Conservation (phyloP, 2,797 vertebrate genomes). For the Amblyraja radiata region DNA sequence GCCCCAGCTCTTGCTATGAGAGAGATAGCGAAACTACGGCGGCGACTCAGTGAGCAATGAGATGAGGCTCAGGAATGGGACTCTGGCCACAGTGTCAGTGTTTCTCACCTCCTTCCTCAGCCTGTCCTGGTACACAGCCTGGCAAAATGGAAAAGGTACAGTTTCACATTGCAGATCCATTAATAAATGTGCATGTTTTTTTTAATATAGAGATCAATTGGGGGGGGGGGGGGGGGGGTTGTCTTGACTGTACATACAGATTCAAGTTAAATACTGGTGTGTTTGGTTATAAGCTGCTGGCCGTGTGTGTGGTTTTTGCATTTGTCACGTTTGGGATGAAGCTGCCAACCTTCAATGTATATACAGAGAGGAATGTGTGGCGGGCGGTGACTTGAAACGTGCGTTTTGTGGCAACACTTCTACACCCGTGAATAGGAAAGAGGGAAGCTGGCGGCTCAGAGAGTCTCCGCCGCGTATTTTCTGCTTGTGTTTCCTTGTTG, state of each 20-base stretch:
- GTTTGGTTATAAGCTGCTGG: not conserved
- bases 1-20: slow-evolving; percentile 31
- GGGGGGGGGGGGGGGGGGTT: too few species aligned
- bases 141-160: slow-evolving; percentile 98
- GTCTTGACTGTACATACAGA: not conserved
- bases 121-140: slow-evolving; percentile 94
- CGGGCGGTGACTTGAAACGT: not conserved
- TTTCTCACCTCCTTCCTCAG: slow-evolving; percentile 96
- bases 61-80: slow-evolving; percentile 99
- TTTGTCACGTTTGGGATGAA: not conserved
- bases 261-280: not conserved
- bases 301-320: not conserved
- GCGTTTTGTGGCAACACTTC: not conserved
- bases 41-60: slow-evolving; percentile 77
- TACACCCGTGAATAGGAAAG: not conserved
- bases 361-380: too few species aligned
- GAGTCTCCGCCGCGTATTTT: not conserved
- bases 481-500: too few species aligned
- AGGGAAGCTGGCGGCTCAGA: not conserved
- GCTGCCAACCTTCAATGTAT: not conserved
- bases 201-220: too few species aligned
- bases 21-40: slow-evolving; percentile 61
- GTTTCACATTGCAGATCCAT: not conserved
- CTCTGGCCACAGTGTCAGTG: slow-evolving; percentile 89
- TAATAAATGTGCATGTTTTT: too few species aligned